phyloP scores from a whole-genome alignment of 2,888 invertebrate species.

The Apoda limacodes region DNA sequence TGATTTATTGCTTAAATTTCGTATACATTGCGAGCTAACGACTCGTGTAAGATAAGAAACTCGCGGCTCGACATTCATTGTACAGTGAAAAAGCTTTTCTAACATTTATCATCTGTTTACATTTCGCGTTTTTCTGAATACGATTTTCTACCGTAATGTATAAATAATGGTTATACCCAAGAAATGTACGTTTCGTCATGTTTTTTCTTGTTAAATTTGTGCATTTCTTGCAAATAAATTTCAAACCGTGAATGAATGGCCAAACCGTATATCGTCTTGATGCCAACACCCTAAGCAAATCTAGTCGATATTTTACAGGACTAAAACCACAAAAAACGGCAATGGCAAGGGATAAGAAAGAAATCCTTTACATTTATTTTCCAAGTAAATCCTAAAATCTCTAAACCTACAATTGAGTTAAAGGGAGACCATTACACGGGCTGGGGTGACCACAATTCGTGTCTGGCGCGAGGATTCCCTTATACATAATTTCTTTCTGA shows the following conservation, averaged over 20 bases:
- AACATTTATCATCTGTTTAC: background rate
- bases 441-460: constrained; percentile 18
- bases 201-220: too few relatives aligned
- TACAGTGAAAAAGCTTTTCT: background rate
- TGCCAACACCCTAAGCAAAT: too few relatives aligned
- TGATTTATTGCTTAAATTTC: background rate
- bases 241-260: too few relatives aligned
- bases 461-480: constrained; percentile 22
- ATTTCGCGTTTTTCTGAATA: background rate
- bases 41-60: background rate
- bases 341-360: constrained; percentile 13
- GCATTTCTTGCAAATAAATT: too few relatives aligned
- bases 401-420: constrained; percentile 16
- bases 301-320: too few relatives aligned
- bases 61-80: too few relatives aligned
- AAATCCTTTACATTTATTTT: constrained; percentile 10
- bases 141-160: background rate
- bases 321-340: too few relatives aligned
- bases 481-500: constrained; percentile 66
- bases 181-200: too few relatives aligned
- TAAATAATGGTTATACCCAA: too few relatives aligned
- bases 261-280: too few relatives aligned
- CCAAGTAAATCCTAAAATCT: constrained; percentile 6
- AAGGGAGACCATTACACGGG: constrained; percentile 11
- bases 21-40: background rate